Evolutionary conservation across 1,140 invertebrate genomes (phyloP).

Genomic region (Monochamus saltuarius): DNA sequence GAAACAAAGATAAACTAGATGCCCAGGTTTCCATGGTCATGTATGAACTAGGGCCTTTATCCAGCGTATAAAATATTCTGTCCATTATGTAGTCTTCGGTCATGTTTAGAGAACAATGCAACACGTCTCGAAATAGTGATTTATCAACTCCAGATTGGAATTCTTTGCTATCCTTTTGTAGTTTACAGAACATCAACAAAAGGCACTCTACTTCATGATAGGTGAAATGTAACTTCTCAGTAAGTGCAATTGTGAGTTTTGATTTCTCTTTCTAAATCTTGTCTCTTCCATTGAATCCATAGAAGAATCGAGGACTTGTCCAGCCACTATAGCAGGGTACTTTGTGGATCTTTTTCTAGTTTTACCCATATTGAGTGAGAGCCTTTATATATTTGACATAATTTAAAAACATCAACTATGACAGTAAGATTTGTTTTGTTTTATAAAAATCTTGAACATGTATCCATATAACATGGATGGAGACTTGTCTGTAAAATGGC

Average conservation of each 20-base stretch:
- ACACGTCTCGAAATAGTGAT: conserved; percentile 64
- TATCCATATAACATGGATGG: no score
- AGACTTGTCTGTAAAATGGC: no score
- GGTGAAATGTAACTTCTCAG: conserved; percentile 52
- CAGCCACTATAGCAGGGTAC: neutral
- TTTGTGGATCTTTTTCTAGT: no score
- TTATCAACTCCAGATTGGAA: conserved; percentile 55
- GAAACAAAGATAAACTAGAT: conserved; percentile 64
- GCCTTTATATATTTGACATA: no score
- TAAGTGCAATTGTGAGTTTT: conserved; percentile 54
- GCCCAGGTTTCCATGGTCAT: conserved; percentile 68
- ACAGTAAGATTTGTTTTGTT: no score
- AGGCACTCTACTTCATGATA: conserved; percentile 55
- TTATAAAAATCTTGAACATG: no score
- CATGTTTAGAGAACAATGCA: conserved; percentile 70
- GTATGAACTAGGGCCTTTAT: conserved; percentile 60
- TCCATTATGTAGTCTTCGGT: conserved; percentile 71
- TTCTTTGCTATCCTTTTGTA: conserved; percentile 50
- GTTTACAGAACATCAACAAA: conserved; percentile 49
- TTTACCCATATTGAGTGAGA: no score
- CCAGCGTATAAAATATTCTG: conserved; percentile 59
- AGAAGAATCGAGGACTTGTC: conserved; percentile 52
- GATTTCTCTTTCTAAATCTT: conserved; percentile 57
- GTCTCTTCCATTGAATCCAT: conserved; percentile 60
- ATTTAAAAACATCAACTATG: no score